Conservation (phyloP, 35 echinoderm and acorn worm genomes). For the Hemicentrotus pulcherrimus region DNA sequence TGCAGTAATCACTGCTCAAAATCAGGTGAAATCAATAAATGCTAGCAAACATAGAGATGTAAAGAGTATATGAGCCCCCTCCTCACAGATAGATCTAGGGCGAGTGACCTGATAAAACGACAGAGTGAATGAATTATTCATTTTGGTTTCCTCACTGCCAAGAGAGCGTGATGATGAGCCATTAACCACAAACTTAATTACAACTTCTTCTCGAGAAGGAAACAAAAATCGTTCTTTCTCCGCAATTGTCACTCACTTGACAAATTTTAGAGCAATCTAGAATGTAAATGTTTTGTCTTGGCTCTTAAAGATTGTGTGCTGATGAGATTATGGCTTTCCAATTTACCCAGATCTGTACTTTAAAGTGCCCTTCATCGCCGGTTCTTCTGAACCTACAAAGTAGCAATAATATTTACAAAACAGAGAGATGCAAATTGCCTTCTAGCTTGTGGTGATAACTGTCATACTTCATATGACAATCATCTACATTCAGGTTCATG, state of each 20-base stretch:
- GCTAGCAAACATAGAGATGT: background rate
- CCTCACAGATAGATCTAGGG: conserved; percentile 29
- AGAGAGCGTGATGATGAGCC: conserved; percentile 27
- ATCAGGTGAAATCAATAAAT: background rate
- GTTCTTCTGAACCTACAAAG: background rate
- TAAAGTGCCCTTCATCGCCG: background rate
- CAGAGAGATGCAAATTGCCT: background rate
- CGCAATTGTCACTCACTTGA: conserved; percentile 51
- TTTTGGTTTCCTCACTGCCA: conserved; percentile 26
- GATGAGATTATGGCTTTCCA: conserved; percentile 30
- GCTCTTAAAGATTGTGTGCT: background rate
- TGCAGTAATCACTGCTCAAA: background rate
- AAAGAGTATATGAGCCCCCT: background rate
- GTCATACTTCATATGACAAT: conserved; percentile 18
- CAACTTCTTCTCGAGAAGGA: conserved; percentile 24
- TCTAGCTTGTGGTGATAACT: background rate
- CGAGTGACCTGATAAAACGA: conserved; percentile 29
- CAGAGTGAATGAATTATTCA: conserved; percentile 44
- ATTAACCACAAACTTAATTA: conserved; percentile 54
- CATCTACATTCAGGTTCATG: background rate
- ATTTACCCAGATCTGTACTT: conserved; percentile 39
- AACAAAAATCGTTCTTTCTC: conserved; percentile 32
- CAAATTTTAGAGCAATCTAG: conserved; percentile 33
- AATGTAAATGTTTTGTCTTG: conserved; percentile 49
- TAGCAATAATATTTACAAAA: conserved; percentile 8